Conservation (phyloP, 2,113 vertebrate species). For the Phoxinus phoxinus region DNA sequence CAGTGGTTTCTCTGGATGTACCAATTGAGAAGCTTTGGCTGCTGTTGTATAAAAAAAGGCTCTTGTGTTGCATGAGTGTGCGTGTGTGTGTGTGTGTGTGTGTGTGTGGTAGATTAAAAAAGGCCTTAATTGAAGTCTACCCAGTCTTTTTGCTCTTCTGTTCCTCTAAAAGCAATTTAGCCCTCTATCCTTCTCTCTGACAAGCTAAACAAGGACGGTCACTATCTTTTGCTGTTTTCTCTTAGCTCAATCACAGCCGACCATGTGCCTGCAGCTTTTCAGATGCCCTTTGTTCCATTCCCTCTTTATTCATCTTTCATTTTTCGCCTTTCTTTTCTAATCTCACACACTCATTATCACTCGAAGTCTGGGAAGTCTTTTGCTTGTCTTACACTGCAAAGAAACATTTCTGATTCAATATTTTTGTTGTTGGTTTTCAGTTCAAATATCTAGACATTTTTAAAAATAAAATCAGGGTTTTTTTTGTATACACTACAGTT, state of each 20-base stretch:
- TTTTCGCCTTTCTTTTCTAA: not conserved
- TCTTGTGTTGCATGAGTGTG: too few relatives aligned
- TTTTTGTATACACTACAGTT: not conserved
- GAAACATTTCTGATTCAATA: not conserved
- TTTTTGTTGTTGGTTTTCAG: not conserved
- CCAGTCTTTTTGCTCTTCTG: not conserved
- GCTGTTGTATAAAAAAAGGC: not conserved
- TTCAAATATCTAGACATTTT: not conserved
- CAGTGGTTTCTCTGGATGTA: not conserved
- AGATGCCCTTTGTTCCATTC: not conserved
- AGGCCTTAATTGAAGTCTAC: slow-evolving; percentile 24
- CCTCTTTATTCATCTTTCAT: not conserved
- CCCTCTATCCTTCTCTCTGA: slow-evolving; percentile 16
- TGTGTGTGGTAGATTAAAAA: not conserved
- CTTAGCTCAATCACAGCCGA: slow-evolving; percentile 5
- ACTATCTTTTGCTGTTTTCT: slow-evolving; percentile 18
- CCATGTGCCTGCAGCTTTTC: not conserved
- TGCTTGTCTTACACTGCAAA: not conserved
- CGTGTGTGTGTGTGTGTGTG: not conserved
- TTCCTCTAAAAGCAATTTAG: not conserved
- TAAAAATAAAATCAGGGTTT: not conserved
- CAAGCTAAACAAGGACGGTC: slow-evolving; percentile 3
- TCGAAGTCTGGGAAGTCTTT: not conserved
- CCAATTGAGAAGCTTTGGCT: not conserved
- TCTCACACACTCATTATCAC: not conserved